phyloP scores from a whole-genome alignment of 2,113 vertebrate species.

The Clarias batrachus region DNA sequence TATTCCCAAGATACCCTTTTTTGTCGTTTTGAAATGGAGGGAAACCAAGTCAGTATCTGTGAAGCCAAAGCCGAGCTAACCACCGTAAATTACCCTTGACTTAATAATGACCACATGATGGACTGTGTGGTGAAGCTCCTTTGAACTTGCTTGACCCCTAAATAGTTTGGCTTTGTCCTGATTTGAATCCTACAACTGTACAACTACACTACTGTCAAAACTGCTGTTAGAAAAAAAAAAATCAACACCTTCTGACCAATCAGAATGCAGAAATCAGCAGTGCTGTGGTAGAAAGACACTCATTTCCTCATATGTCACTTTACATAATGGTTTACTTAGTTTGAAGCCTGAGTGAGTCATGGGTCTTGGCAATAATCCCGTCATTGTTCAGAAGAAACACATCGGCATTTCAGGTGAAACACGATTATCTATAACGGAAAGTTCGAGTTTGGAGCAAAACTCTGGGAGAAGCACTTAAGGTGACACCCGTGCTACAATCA shows the following conservation, averaged over 20 bases:
- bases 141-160: conserved; percentile 51
- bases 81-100: conserved; percentile 54
- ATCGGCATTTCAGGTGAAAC: background rate
- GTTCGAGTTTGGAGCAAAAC: background rate
- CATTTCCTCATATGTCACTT: background rate
- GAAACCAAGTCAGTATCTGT: conserved; percentile 53
- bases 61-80: conserved; percentile 43
- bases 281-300: background rate
- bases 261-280: background rate
- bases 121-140: conserved; percentile 46
- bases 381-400: conserved; percentile 7
- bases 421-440: background rate
- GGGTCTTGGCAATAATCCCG: background rate
- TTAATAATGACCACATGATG: conserved; percentile 52
- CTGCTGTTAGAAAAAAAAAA: background rate
- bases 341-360: conserved; percentile 2
- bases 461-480: conserved; percentile 37
- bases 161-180: background rate
- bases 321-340: conserved; percentile 20
- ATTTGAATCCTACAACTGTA: conserved; percentile 3
- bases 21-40: conserved; percentile 27
- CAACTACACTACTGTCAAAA: background rate
- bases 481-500: conserved; percentile 20
- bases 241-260: background rate
- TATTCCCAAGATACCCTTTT: background rate